Base-by-base conservation (phyloP, 2,888 invertebrate genomes). In the Heliconius sara region DNA sequence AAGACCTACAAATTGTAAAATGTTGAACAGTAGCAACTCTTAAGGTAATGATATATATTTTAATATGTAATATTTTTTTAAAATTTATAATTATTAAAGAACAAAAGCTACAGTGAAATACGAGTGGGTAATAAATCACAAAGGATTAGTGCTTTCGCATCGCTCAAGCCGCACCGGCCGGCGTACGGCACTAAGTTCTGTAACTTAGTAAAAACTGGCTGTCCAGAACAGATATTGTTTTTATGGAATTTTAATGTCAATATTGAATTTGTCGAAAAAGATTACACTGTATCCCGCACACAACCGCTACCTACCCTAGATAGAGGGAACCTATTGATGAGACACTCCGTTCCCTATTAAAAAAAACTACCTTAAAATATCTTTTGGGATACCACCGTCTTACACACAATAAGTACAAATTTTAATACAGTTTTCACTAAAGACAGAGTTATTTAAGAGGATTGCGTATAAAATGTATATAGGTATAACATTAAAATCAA, bases 111-210 rank as follows among this genome's bases (percentile, higher is more conserved):
- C 25, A 70, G 25, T 16, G 16, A 47, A 70, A 70, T 25, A 39
- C 70, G 43, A 70, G 27, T 43, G 9, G 43, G 9, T 12, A 16
- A 70, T 70, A 47, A 43, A 70, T 70, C 47, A 70, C 43, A 70
- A 70, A 70, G 70, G 70, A 70, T 70, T 70, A 70, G 43, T 47
- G 43, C 47, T 70, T 47, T 70, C 70, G 16, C 43, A 70, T 70
- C 70, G 70, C 70, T 70, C 70, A 70, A 70, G 25, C 16, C 25
- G 16, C 68, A 68, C n/a, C 68, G 68, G 39, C n/a, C n/a, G 68
- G 70, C 47, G 9, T 13, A n/a, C 19, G 16, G 47, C 47, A 27
- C 70, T 47, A 10, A 70, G 70, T 70, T 70, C 16, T 70, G 9
- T 70, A 70, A 43, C 70, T 47, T 25, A 19, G 27, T 43, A 70